Percentiles rank a stretch among this genome's conserved stretches.
Conservation (phyloP, 2,888 invertebrate species). For the Allolobophora icterica region DNA sequence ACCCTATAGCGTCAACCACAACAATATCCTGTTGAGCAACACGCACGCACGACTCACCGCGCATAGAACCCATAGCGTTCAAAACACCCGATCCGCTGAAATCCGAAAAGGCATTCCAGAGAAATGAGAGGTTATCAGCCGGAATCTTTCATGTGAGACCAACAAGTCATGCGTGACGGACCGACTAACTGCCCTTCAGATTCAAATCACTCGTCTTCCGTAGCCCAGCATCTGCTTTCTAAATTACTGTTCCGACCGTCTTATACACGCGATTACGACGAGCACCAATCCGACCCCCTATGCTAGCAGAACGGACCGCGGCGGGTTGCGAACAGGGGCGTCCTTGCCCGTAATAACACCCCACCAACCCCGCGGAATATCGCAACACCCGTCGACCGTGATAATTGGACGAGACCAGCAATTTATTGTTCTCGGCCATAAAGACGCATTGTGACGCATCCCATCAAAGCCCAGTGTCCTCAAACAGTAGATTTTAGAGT, state of each 20-base stretch:
- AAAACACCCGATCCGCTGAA: background rate
- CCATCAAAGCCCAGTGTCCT: background rate
- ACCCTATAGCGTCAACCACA: too few relatives aligned
- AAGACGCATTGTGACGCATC: background rate
- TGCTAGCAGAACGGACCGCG: background rate
- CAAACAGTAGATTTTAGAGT: background rate
- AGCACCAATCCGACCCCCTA: background rate
- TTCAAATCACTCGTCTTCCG: background rate
- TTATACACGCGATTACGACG: background rate
- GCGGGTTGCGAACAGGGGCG: background rate
- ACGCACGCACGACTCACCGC: background rate
- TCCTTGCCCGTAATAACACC: background rate
- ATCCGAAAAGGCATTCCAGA: background rate
- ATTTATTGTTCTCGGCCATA: background rate
- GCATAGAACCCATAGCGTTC: background rate
- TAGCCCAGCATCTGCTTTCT: constrained; percentile 14
- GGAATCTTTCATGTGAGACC: background rate
- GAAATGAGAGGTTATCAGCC: background rate
- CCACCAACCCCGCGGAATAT: background rate
- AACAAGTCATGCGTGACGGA: background rate
- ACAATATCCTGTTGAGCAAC: too few relatives aligned
- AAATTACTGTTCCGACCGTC: constrained; percentile 9
- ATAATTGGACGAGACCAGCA: background rate
- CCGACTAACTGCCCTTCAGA: background rate
- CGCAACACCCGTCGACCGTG: background rate